Base-by-base conservation (phyloP, 2,888 invertebrate species). In the Xylota sylvarum region DNA sequence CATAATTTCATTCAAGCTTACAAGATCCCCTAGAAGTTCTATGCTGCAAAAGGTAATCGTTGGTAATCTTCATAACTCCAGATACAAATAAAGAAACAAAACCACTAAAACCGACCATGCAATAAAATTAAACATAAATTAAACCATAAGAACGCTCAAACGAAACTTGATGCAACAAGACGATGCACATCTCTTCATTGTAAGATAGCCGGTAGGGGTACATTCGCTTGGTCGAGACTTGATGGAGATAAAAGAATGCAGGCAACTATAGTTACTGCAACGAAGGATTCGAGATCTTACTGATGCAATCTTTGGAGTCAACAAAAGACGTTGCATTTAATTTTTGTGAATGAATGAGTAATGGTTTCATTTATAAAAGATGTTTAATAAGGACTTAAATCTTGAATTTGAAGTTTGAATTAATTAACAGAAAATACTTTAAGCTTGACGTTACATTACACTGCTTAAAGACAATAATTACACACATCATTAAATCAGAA, bases 141-240 rank as follows among this genome's bases (percentile, higher is more conserved):
- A 10, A 37, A 40, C 19, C 60, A 60, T 9, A 40, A 37, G n/a
- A 40, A 62, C 60, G 62, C 62, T 46, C 30, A 46, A 23, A 64
- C 27, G 62, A 43, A 46, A 64, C 17, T 9, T 43, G 62, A 64
- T 64, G 30, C 27, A 30, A 46, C 4, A 30, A 23, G 9, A 30
- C 30, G 43, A 62, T 27, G n/a, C 62, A n/a, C n/a, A 62, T 46
- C 43, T 23, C 43, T 60, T 14, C 58, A 19, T 37, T 37, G 17
- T 37, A 30, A 7, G 62, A 43, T 43, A n/a, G 46, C 30, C 40
- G 19, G 40, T 23, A 40, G 23, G 40, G 27, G n/a, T n/a, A 43
- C 5, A n/a, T 43, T 40, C n/a, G n/a, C n/a, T 40, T 14, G 40
- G n/a, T 14, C 40, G 40, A n/a, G n/a, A 23, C 23, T 14, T 43